Percentiles rank a stretch among this genome's conserved stretches.
phyloP scores from a whole-genome alignment of 2,888 invertebrate species.

The Phrixothrix hirtus region DNA sequence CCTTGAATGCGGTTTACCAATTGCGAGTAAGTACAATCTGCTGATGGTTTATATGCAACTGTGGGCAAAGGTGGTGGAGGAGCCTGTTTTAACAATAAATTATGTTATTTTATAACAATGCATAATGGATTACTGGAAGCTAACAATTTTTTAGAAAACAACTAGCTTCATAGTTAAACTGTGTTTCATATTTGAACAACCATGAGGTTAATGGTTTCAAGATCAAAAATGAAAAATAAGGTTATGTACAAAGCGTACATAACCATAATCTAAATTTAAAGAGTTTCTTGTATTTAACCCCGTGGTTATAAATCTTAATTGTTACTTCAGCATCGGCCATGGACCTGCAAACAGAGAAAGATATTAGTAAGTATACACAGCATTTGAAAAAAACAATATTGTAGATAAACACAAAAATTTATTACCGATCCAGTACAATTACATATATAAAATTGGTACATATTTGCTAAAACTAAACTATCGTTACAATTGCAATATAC shows the following conservation, averaged over 20 bases:
- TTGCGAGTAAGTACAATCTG: constrained; percentile 86
- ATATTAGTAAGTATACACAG: constrained; percentile 45
- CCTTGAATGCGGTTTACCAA: constrained; percentile 83
- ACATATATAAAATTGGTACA: constrained; percentile 19
- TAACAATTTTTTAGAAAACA: too few species aligned
- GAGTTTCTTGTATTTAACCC: constrained; percentile 9
- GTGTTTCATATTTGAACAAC: too few species aligned
- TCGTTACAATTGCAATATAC: constrained; percentile 16
- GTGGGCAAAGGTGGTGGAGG: constrained; percentile 62
- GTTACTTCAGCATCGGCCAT: constrained; percentile 9
- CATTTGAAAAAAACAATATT: constrained; percentile 39
- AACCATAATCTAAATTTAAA: background rate
- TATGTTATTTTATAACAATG: constrained; percentile 14
- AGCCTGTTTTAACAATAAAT: constrained; percentile 51
- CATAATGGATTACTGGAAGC: too few species aligned
- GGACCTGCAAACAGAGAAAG: constrained; percentile 51
- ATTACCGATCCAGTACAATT: constrained; percentile 24
- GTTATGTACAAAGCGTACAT: constrained; percentile 15
- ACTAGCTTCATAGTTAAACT: too few species aligned
- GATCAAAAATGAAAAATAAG: background rate
- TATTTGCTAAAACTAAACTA: constrained; percentile 29
- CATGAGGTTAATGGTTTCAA: too few species aligned
- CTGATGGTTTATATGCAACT: constrained; percentile 78
- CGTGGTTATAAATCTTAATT: constrained; percentile 12
- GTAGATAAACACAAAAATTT: constrained; percentile 28